Conservation (phyloP, 2,888 invertebrate species). For the Nomada fabriciana region DNA sequence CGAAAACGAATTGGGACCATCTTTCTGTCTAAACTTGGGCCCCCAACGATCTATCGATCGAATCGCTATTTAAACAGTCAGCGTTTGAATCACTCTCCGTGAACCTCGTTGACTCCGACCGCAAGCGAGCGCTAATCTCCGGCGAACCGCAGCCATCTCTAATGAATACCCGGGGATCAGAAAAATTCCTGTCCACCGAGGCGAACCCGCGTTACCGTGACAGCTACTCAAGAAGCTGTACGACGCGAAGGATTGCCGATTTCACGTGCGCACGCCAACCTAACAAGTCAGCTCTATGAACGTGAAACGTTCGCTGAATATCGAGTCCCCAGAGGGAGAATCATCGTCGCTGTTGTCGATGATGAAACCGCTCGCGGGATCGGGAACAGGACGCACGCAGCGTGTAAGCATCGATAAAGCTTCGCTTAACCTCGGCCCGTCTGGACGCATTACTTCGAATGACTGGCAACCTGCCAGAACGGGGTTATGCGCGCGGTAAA, state of each 20-base stretch:
- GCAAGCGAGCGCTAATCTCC: constrained; percentile 1
- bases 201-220: constrained; percentile 13
- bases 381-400: constrained; percentile 33
- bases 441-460: constrained; percentile 75
- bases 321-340: background rate
- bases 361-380: constrained; percentile 12
- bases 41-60: background rate
- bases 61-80: background rate
- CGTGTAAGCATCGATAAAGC: constrained; percentile 70
- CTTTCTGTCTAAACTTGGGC: background rate
- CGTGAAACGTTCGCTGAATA: background rate
- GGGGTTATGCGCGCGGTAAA: constrained; percentile 65
- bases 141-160: constrained; percentile 7
- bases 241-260: constrained; percentile 27
- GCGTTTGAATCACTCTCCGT: constrained; percentile 6
- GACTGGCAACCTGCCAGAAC: constrained; percentile 75
- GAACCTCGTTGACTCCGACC: constrained; percentile 8
- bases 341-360: background rate
- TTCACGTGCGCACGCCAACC: constrained; percentile 22
- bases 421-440: constrained; percentile 67
- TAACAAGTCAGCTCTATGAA: background rate
- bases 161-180: background rate
- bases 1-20: no score
- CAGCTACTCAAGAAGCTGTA: constrained; percentile 28
- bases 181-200: constrained; percentile 6